phyloP scores from a whole-genome alignment of 1,140 invertebrate species.

The Drosophila ogumai region DNA sequence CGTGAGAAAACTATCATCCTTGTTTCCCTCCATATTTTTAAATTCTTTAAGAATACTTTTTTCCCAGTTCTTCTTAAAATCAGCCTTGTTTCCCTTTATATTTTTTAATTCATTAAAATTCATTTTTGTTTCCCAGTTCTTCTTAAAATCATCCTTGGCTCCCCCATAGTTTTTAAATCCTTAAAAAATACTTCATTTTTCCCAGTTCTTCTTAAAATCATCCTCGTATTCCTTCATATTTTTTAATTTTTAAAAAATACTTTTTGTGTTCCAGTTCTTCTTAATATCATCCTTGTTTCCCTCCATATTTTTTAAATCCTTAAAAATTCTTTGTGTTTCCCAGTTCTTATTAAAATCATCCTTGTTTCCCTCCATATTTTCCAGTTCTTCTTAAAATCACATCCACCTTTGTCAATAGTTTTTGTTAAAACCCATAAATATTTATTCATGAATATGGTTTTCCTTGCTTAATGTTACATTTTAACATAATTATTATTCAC shows the following conservation, averaged over 20 bases:
- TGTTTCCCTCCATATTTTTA: constrained; percentile 65
- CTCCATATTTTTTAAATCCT: constrained; percentile 45
- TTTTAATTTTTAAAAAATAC: not conserved
- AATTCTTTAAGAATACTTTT: not conserved
- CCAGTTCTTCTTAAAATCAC: not conserved
- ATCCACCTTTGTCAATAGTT: not conserved
- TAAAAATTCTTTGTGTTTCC: not conserved
- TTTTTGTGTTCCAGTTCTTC: too few species aligned
- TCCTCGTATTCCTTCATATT: constrained; percentile 70
- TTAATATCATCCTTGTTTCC: constrained; percentile 75
- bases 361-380: too few species aligned
- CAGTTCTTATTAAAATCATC: not conserved
- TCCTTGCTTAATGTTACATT: constrained; percentile 44
- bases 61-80: too few species aligned
- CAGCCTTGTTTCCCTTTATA: too few species aligned
- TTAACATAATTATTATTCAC: constrained; percentile 46
- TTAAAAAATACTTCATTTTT: too few species aligned
- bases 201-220: too few species aligned
- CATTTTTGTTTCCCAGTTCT: too few species aligned
- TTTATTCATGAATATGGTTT: constrained; percentile 65
- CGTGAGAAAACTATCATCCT: constrained; percentile 74
- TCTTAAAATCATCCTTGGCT: not conserved
- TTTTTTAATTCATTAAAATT: too few species aligned
- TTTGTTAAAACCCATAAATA: constrained; percentile 81
- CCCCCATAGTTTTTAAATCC: too few species aligned